phyloP scores from a whole-genome alignment of 2,797 vertebrate species.

The Eutrigla gurnardus region DNA sequence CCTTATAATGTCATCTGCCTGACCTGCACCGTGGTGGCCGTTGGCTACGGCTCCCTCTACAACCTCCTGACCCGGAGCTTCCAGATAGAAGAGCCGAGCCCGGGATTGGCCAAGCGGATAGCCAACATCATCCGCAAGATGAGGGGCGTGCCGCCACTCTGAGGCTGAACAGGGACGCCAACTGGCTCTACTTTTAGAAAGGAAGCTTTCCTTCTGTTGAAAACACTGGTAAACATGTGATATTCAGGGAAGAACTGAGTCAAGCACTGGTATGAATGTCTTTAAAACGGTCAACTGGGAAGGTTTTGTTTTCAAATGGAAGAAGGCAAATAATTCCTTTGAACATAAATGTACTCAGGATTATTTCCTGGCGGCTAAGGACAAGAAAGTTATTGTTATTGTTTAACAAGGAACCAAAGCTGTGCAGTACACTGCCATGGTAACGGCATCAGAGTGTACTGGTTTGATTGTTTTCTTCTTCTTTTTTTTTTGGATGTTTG shows the following conservation, averaged over 20 bases:
- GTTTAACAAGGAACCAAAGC: slow-evolving; percentile 34
- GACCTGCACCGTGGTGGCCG: slow-evolving; percentile 96
- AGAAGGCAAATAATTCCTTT: slow-evolving; percentile 10
- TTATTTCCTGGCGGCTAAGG: slow-evolving; percentile 14
- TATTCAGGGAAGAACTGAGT: slow-evolving; percentile 59
- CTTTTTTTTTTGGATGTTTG: slow-evolving; percentile 29
- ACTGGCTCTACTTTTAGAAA: slow-evolving; percentile 26
- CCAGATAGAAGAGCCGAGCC: slow-evolving; percentile 91
- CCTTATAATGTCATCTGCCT: slow-evolving; percentile 99
- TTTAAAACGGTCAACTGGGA: slow-evolving; percentile 22
- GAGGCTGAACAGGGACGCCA: slow-evolving; percentile 36
- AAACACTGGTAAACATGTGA: slow-evolving; percentile 42
- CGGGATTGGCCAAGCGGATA: slow-evolving; percentile 89
- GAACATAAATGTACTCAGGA: slow-evolving; percentile 14
- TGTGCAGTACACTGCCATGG: slow-evolving; percentile 19
- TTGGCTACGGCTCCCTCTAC: slow-evolving; percentile 97
- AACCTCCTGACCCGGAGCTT: slow-evolving; percentile 96
- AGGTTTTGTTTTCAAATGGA: slow-evolving; percentile 32
- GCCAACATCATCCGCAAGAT: slow-evolving; percentile 93
- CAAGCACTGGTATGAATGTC: slow-evolving; percentile 59
- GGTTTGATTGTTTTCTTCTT: slow-evolving; percentile 19
- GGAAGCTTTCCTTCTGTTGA: slow-evolving; percentile 31
- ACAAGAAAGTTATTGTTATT: slow-evolving; percentile 23
- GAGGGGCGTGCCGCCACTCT: slow-evolving; percentile 91
- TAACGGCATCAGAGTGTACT: slow-evolving; percentile 11